These are phyloP conservation scores for Peromyscus polionotus DNA, from an alignment of 2,113 vertebrate genomes.

Conservation along the genomic window DNA sequence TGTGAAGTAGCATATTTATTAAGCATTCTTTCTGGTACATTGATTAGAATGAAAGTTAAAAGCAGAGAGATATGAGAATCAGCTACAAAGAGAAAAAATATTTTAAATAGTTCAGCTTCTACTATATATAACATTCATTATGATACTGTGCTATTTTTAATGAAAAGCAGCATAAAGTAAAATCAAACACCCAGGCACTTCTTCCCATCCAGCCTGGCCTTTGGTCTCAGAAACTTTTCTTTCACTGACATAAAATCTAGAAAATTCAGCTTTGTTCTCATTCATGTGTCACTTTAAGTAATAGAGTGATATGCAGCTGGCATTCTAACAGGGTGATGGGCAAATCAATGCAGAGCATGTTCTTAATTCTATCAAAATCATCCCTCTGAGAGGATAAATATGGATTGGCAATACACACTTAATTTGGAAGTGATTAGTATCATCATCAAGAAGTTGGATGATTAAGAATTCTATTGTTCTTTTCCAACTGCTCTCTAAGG, in stretches of 20 bases:
- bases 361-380: slow-evolving; percentile 84
- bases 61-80: neutral
- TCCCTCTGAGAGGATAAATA: slow-evolving; percentile 77
- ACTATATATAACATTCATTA: neutral
- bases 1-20: neutral
- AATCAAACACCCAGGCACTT: neutral
- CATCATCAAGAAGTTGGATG: slow-evolving; percentile 72
- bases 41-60: neutral
- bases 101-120: neutral
- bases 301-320: slow-evolving; percentile 33
- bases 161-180: neutral
- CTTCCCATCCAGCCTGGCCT: rapidly evolving
- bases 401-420: slow-evolving; percentile 79
- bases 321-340: slow-evolving; percentile 68
- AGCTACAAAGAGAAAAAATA: neutral
- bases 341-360: slow-evolving; percentile 76
- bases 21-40: neutral
- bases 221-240: neutral
- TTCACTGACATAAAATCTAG: neutral
- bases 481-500: slow-evolving; percentile 32
- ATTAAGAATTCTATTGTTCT: slow-evolving; percentile 53
- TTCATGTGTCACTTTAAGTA: neutral
- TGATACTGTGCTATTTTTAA: neutral
- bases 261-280: neutral
- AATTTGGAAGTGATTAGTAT: slow-evolving; percentile 78